Percentiles rank a stretch among this genome's conserved stretches.
These are phyloP conservation scores for Ctenicera cuprea DNA, from an alignment of 2,888 invertebrate species.

Conservation along the genomic window DNA sequence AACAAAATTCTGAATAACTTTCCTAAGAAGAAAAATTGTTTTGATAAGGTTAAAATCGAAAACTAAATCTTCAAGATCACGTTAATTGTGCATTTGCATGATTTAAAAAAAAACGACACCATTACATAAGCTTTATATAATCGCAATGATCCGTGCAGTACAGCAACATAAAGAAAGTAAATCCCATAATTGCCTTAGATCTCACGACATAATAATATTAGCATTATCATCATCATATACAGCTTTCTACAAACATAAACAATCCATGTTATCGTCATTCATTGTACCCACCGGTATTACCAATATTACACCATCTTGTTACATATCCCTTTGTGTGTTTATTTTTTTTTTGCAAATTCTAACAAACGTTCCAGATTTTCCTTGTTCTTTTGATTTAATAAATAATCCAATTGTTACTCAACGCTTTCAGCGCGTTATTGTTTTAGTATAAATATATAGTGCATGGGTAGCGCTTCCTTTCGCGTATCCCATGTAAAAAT, in stretches of 20 bases:
- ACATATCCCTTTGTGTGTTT: conserved; percentile 2
- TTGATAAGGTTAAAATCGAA: too few relatives aligned
- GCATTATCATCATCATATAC: conserved; percentile 4
- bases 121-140: conserved; percentile 19
- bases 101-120: background rate
- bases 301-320: background rate
- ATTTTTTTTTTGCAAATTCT: background rate
- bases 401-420: conserved; percentile 10
- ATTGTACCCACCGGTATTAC: background rate
- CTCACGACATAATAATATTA: conserved; percentile 18
- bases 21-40: too few relatives aligned
- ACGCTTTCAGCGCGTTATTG: background rate
- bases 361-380: background rate
- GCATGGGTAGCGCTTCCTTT: conserved; percentile 28
- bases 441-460: conserved; percentile 1
- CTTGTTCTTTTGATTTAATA: background rate
- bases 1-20: too few relatives aligned
- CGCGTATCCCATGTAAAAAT: conserved; percentile 27
- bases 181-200: conserved; percentile 25
- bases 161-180: conserved; percentile 25
- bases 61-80: background rate
- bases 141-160: background rate
- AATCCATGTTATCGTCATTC: conserved; percentile 5
- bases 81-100: background rate
- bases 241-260: conserved; percentile 29